Evolutionary conservation across 2,888 invertebrate species (phyloP), one percentile per base, ranked within the genome.

Genomic region (Leptothorax acervorum): DNA sequence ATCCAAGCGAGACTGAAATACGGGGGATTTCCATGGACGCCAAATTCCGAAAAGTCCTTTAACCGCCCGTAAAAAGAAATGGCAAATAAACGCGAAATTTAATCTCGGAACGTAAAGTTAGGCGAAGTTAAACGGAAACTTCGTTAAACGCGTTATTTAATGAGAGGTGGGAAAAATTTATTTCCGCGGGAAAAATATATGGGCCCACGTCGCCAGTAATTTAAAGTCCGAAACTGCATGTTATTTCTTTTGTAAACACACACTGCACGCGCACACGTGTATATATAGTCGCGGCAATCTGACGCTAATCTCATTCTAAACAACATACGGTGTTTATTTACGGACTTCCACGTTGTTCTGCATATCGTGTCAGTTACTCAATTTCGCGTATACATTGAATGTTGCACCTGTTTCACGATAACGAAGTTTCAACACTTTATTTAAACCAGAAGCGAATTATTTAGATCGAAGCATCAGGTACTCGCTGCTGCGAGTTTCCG

Each of bases 361-460:
- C 76, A 53, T 55, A 71, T 71, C 55, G 42, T 18, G 73, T 70
- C 42, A n/a, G 71, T 70, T 78, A 57, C 45, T 70, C 39, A n/a
- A 55, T 78, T 70, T 45, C 71, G n/a, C 39, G 42, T 55, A 31
- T 55, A 31, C 42, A 68, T 42, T 70, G 76, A 76, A 76, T 53
- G 68, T 53, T 71, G 71, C 55, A 45, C 42, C 42, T n/a, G 53
- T 42, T 78, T 31, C 71, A 31, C 35, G 45, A 70, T 78, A 78
- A 70, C 76, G 15, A 78, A 78, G 73, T 78, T 78, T 57, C 73
- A 78, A 78, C 78, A 55, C 42, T 70, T 78, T 71, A 55, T 78
- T 71, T 71, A 71, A 35, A 78, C 73, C 45, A 55, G 31, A 57
- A 57, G 42, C 68, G 45, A 71, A 71, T 78, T 70, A 71, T 78